Conservation (phyloP, 2,888 invertebrate species). For the Plutella xylostella region DNA sequence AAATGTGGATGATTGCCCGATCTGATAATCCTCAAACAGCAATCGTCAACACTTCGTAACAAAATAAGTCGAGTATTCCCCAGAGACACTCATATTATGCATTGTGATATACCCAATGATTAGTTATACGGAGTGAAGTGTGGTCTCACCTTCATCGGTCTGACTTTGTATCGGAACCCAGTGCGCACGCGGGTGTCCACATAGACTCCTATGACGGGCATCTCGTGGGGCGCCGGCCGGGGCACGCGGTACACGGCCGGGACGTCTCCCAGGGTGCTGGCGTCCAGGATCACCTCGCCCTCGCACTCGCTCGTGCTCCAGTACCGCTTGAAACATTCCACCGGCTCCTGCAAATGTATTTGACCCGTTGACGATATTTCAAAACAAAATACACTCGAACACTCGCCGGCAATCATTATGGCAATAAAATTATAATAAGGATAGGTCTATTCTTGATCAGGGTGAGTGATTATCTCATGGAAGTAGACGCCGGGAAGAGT, state of each 20-base stretch:
- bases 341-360: slow-evolving; percentile 43
- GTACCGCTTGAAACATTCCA: slow-evolving; percentile 37
- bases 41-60: slow-evolving; percentile 53
- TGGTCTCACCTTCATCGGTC: slow-evolving; percentile 71
- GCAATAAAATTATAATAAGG: too few species aligned
- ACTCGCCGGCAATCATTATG: too few species aligned
- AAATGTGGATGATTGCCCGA: slow-evolving; percentile 56
- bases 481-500: too few species aligned
- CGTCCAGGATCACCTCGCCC: slow-evolving; percentile 64
- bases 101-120: slow-evolving; percentile 21
- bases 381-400: too few species aligned
- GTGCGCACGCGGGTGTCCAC: slow-evolving; percentile 78
- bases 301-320: slow-evolving; percentile 38
- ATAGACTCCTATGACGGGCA: slow-evolving; percentile 79
- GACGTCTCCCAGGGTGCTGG: slow-evolving; percentile 72
- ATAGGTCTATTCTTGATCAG: too few species aligned
- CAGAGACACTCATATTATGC: slow-evolving; percentile 30
- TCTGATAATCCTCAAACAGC: slow-evolving; percentile 25
- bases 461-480: too few species aligned
- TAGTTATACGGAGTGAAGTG: slow-evolving; percentile 29
- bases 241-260: slow-evolving; percentile 75
- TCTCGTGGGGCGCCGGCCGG: slow-evolving; percentile 71
- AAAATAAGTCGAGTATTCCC: slow-evolving; percentile 33
- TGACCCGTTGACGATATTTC: too few species aligned
- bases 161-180: slow-evolving; percentile 80